Percentiles rank a stretch among this genome's conserved stretches.
Evolutionary conservation across 2,888 invertebrate genomes (phyloP).

Genomic region (Leptura quadrifasciata): DNA sequence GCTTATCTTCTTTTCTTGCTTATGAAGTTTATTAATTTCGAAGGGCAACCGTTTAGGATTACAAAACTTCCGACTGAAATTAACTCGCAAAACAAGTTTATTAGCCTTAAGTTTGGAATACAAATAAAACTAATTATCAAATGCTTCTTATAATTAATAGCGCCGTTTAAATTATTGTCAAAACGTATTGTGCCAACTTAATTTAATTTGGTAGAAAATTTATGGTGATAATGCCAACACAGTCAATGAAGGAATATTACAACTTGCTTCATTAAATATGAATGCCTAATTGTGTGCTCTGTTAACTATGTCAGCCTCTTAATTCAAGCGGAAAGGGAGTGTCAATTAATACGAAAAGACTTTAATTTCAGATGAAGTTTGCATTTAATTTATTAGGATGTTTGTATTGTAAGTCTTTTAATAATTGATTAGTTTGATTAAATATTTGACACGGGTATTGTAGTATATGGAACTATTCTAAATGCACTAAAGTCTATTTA

Average conservation of each 20-base stretch:
- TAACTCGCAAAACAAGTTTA: neutral
- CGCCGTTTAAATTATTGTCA: neutral
- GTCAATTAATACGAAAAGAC: neutral
- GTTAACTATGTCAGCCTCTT: neutral
- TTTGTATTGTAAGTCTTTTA: neutral
- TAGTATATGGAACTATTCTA: too few species aligned
- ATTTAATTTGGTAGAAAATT: neutral
- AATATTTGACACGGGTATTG: too few species aligned
- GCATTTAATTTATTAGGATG: neutral
- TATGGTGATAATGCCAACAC: neutral
- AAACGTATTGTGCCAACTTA: neutral
- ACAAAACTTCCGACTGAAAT: neutral
- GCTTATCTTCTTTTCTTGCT: neutral
- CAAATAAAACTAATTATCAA: neutral
- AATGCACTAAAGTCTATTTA: too few species aligned
- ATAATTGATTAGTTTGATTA: neutral
- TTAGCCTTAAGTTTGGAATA: neutral
- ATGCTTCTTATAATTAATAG: neutral
- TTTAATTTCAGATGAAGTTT: neutral
- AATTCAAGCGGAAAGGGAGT: neutral
- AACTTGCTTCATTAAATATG: neutral
- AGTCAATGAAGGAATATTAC: constrained; percentile 7
- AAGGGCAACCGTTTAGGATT: neutral
- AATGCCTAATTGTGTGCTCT: neutral
- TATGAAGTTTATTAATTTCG: neutral